Evolutionary conservation across 2,888 invertebrate genomes (phyloP), one percentile per base, ranked within the genome.

Genomic region (Eucera pruinosa): DNA sequence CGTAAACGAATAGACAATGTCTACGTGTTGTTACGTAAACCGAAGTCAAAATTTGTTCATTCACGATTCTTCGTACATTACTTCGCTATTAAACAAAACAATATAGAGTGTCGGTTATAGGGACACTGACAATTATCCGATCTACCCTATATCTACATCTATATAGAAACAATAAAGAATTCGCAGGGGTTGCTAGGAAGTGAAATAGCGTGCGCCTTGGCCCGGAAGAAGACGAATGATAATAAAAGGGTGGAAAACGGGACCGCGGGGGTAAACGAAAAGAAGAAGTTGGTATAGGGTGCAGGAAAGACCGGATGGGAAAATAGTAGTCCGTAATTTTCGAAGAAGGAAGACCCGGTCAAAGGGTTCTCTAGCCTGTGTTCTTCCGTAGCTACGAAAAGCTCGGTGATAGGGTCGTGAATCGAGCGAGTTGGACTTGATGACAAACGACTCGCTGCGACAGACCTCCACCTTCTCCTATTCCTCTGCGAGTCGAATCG

Each of bases 341-440:
- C 62, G 62, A 72, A 52, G 84, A 52, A 78, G 74, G 66, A 78
- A 72, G 55, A 52, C 23, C 25, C 52, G 68, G 73, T 83, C 74
- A 84, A 83, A 81, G 81, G 64, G 57, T 60, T 70, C 50, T 41
- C 41, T 45, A 61, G 54, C 48, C 66, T 78, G 60, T 75, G 71
- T 58, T 72, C 68, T 81, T 75, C 62, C 52, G 52, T 48, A 54
- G 66, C 52, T 75, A 62, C 60, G 75, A 75, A 66, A 67, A 60
- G 60, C 81, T 64, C 61, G 55, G 52, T 25, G 75, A 81, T 67
- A 62, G 64, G 68, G 69, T 81, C 64, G 58, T 81, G 72, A 84
- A 84, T 84, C 66, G 66, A 54, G 61, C 70, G 57, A 68, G 62
- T 58, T 7, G 79, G 72, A 69, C 72, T 83, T 84, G 66, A 75